A percentile compares a stretch with the other conserved stretches of the same genome.
These are phyloP conservation scores for Acrocyrtus sp. DNA, from an alignment of 2,888 invertebrate genomes.

Conservation along the genomic window DNA sequence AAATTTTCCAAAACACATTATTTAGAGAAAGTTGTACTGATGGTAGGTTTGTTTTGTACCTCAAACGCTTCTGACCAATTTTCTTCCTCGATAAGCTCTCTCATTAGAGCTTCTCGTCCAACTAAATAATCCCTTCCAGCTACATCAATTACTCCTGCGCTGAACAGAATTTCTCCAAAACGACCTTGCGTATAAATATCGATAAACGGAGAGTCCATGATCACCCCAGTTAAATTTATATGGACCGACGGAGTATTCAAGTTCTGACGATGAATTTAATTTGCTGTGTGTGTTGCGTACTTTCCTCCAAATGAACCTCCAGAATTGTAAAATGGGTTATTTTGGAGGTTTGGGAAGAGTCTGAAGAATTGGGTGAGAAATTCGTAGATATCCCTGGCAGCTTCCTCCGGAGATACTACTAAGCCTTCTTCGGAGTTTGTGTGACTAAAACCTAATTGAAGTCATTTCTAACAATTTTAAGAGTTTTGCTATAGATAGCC, in stretches of 20 bases:
- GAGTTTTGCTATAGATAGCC: neutral
- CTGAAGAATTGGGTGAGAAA: constrained; percentile 40
- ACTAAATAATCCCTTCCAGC: constrained; percentile 56
- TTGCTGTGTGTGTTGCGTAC: constrained; percentile 6
- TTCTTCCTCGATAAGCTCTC: constrained; percentile 47
- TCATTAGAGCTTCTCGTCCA: constrained; percentile 44
- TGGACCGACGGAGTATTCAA: constrained; percentile 73
- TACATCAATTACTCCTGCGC: constrained; percentile 64
- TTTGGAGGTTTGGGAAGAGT: constrained; percentile 24
- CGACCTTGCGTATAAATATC: constrained; percentile 63
- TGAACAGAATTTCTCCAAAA: constrained; percentile 67
- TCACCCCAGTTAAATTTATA: constrained; percentile 72
- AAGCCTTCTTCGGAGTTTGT: constrained; percentile 18
- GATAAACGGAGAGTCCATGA: constrained; percentile 58
- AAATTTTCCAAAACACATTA: too few relatives aligned
- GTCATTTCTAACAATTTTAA: neutral
- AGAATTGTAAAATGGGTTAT: constrained; percentile 21
- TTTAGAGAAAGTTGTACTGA: too few relatives aligned
- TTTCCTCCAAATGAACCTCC: constrained; percentile 27
- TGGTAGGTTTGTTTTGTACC: constrained; percentile 15
- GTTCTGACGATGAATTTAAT: constrained; percentile 64
- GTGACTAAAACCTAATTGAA: constrained; percentile 36
- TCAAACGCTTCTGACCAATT: constrained; percentile 44
- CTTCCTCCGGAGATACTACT: neutral
- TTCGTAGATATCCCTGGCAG: constrained; percentile 23